phyloP scores from a whole-genome alignment of 2,113 vertebrate species.

The Ginglymostoma cirratum region DNA sequence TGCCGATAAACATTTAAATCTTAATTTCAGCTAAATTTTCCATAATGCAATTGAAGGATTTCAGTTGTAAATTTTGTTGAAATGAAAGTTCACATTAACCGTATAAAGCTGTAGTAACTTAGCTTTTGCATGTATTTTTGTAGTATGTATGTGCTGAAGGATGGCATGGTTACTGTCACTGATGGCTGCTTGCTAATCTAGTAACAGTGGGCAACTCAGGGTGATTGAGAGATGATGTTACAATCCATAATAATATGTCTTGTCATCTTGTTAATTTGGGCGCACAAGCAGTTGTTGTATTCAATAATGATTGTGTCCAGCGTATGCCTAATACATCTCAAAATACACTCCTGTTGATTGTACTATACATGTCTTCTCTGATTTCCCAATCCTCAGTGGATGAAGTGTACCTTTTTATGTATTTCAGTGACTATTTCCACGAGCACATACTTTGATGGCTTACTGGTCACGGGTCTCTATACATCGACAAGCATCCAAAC shows the following conservation, averaged over 20 bases:
- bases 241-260: background rate
- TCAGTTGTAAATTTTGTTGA: background rate
- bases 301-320: background rate
- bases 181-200: background rate
- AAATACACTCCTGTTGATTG: background rate
- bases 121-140: background rate
- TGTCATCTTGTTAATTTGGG: background rate
- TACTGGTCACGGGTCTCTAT: constrained; percentile 92
- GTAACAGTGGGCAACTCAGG: background rate
- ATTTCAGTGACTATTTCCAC: constrained; percentile 89
- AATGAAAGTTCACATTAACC: background rate
- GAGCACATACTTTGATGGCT: constrained; percentile 88
- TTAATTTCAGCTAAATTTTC: background rate
- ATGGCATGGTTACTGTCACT: background rate
- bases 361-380: background rate
- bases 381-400: background rate
- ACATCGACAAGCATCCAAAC: constrained; percentile 87
- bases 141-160: background rate
- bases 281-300: background rate
- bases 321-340: background rate
- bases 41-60: background rate
- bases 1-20: background rate
- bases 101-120: background rate
- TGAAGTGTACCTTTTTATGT: constrained; percentile 25
- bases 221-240: background rate